These are phyloP conservation scores for Festucalex cinctus DNA, from an alignment of 2,113 vertebrate species.

Conservation along the genomic window DNA sequence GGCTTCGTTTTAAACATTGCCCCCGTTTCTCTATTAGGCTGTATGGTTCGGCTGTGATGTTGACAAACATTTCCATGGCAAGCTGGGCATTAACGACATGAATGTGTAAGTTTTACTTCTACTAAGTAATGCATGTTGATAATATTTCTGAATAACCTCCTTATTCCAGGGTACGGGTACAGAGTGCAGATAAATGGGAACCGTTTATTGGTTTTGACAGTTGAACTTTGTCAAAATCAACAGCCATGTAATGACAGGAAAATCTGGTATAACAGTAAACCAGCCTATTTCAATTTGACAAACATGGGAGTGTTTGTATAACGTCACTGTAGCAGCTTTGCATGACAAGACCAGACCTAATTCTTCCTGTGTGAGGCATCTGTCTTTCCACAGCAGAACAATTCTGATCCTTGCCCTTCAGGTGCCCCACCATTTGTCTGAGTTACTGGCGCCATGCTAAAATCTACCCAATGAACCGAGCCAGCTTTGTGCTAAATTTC, in stretches of 20 bases:
- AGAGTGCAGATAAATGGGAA: neutral
- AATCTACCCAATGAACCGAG: constrained; percentile 24
- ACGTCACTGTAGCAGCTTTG: neutral
- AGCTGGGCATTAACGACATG: constrained; percentile 94
- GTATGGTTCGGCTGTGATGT: constrained; percentile 98
- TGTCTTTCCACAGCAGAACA: neutral
- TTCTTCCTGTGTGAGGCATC: constrained; percentile 9
- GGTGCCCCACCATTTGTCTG: constrained; percentile 24
- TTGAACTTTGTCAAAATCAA: neutral
- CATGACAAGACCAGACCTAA: neutral
- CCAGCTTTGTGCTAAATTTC: constrained; percentile 27
- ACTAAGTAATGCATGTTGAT: too few relatives aligned
- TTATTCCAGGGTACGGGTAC: neutral
- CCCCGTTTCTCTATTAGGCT: constrained; percentile 70
- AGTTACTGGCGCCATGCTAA: constrained; percentile 44
- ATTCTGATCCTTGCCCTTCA: constrained; percentile 18
- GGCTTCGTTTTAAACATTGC: neutral
- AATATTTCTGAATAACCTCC: too few relatives aligned
- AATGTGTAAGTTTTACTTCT: constrained; percentile 82
- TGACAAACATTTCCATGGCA: constrained; percentile 92
- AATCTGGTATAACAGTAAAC: neutral
- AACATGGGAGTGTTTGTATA: neutral
- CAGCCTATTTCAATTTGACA: neutral
- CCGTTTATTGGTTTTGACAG: neutral
- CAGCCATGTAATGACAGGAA: neutral